These are phyloP conservation scores for Actenoides lindsayi DNA, from an alignment of 2,113 vertebrate genomes.

Conservation along the genomic window DNA sequence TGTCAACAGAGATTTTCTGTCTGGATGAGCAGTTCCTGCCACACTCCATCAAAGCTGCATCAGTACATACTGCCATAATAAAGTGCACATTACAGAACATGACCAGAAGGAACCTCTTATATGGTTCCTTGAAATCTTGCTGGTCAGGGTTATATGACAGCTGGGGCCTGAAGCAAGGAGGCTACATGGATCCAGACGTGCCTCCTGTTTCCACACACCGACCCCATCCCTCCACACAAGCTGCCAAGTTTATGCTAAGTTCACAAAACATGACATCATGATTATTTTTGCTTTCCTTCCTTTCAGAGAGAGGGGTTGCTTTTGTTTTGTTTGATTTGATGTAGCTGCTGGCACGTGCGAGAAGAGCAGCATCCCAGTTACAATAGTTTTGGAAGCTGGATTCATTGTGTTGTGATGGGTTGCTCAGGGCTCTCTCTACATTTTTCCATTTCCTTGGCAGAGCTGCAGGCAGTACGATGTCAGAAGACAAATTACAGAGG, in stretches of 20 bases:
- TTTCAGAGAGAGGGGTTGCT: background rate
- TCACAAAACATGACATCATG: background rate
- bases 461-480: slow-evolving; percentile 31
- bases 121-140: background rate
- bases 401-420: background rate
- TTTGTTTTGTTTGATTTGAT: background rate
- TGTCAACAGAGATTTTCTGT: background rate
- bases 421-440: background rate
- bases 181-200: background rate
- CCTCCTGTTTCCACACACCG: background rate
- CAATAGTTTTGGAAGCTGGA: slow-evolving; percentile 13
- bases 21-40: background rate
- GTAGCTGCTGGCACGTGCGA: background rate
- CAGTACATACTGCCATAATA: fast-evolving
- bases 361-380: background rate
- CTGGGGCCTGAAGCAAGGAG: background rate
- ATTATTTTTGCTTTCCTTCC: background rate
- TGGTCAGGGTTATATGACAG: fast-evolving
- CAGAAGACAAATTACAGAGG: slow-evolving; percentile 60
- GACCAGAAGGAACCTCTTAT: background rate
- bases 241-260: background rate
- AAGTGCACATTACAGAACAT: fast-evolving
- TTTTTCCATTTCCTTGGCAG: slow-evolving; percentile 56
- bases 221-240: background rate
- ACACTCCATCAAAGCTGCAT: background rate